Conservation (phyloP, 2,888 invertebrate species). For the Mactromeris polynyma region DNA sequence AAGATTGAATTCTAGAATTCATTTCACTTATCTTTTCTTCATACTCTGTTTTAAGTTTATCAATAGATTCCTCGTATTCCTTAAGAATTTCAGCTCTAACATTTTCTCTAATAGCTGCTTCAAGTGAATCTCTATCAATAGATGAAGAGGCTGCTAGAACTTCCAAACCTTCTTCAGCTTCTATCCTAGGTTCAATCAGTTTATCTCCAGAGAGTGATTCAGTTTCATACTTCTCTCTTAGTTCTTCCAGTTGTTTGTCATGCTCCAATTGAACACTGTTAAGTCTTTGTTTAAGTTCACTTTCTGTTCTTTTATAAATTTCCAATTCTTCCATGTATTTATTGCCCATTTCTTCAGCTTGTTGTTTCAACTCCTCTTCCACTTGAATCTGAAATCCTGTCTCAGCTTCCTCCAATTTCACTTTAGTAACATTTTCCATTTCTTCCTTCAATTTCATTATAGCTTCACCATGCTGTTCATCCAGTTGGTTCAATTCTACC, state of each 20-base stretch:
- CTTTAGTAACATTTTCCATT: conserved; percentile 77
- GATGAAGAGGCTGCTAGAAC: conserved; percentile 45
- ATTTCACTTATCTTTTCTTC: conserved; percentile 65
- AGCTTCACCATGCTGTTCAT: conserved; percentile 67
- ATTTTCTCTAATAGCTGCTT: conserved; percentile 64
- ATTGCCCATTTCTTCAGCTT: conserved; percentile 74
- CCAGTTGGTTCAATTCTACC: conserved; percentile 61
- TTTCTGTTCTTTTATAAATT: conserved; percentile 54
- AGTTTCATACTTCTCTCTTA: conserved; percentile 66
- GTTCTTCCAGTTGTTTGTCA: conserved; percentile 65
- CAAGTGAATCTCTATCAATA: conserved; percentile 57
- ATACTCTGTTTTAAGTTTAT: conserved; percentile 68
- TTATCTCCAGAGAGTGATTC: conserved; percentile 16
- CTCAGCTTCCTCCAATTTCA: conserved; percentile 78
- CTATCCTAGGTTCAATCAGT: conserved; percentile 25
- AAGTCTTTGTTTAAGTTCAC: conserved; percentile 59
- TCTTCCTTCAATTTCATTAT: conserved; percentile 76
- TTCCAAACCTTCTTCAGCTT: conserved; percentile 46
- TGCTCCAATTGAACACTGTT: conserved; percentile 54
- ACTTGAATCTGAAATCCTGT: conserved; percentile 80
- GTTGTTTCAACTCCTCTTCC: conserved; percentile 79
- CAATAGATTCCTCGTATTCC: conserved; percentile 72
- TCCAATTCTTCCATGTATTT: conserved; percentile 70
- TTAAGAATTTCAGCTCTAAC: conserved; percentile 61
- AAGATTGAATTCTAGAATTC: conserved; percentile 54